Conservation (phyloP, 2,888 invertebrate genomes). For the Lucinisca nassula region DNA sequence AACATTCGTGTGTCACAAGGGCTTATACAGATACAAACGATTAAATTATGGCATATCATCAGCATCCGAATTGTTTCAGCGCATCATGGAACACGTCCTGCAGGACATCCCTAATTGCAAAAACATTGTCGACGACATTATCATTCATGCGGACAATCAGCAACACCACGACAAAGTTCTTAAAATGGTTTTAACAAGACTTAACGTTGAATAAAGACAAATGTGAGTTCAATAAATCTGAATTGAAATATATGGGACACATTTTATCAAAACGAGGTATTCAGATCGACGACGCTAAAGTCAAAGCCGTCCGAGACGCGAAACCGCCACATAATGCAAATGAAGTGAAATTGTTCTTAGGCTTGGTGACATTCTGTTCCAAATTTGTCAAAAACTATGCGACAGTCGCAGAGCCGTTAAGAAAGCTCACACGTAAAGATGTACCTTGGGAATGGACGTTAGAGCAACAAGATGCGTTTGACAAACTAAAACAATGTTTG, state of each 20-base stretch:
- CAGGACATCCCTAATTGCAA: slow-evolving; percentile 7
- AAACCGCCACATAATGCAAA: slow-evolving; percentile 1
- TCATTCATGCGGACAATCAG: slow-evolving; percentile 9
- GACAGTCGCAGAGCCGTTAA: slow-evolving; percentile 16
- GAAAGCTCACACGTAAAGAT: slow-evolving; percentile 28
- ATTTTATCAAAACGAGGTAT: slow-evolving; percentile 7
- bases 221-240: slow-evolving; percentile 19
- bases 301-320: slow-evolving; percentile 7
- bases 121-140: slow-evolving; percentile 28
- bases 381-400: slow-evolving; percentile 24
- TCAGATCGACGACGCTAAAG: background rate
- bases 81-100: slow-evolving; percentile 16
- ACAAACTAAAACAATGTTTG: background rate
- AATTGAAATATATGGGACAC: slow-evolving; percentile 13
- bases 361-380: slow-evolving; percentile 9
- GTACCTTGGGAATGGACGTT: background rate
- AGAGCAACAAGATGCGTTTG: background rate
- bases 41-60: slow-evolving; percentile 49
- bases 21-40: slow-evolving; percentile 12
- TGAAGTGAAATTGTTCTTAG: slow-evolving; percentile 16
- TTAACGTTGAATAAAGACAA: slow-evolving; percentile 22
- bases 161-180: slow-evolving; percentile 6
- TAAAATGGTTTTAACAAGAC: background rate
- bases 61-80: slow-evolving; percentile 29
- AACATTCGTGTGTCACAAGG: slow-evolving; percentile 19